These are phyloP conservation scores for Drosophila paranaensis DNA, from an alignment of 2,888 invertebrate genomes.

Conservation along the genomic window DNA sequence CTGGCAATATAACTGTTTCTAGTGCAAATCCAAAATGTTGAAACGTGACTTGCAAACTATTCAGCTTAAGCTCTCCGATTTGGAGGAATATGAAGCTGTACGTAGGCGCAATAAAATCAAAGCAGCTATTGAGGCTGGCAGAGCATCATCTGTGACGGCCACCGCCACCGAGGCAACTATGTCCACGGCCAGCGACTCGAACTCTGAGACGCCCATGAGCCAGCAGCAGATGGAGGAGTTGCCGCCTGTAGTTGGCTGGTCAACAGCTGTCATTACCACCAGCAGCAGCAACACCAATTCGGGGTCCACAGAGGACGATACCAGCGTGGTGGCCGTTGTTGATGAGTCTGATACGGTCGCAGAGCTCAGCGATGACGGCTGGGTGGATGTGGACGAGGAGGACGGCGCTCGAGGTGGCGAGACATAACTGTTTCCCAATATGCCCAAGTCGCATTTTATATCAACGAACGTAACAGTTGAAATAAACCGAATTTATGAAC, in stretches of 20 bases:
- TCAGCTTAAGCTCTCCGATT: constrained; percentile 49
- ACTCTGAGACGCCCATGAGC: constrained; percentile 52
- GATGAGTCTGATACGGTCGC: constrained; percentile 68
- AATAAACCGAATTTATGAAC: constrained; percentile 9
- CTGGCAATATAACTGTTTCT: constrained; percentile 48
- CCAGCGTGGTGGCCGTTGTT: constrained; percentile 62
- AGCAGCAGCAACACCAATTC: constrained; percentile 53
- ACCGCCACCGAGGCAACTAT: constrained; percentile 46
- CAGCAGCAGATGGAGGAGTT: constrained; percentile 38
- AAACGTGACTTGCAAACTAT: constrained; percentile 64
- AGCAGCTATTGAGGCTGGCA: constrained; percentile 21
- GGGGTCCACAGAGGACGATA: constrained; percentile 66
- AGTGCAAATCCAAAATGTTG: constrained; percentile 35
- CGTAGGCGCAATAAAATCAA: constrained; percentile 51
- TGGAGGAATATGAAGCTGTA: constrained; percentile 55
- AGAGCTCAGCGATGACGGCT: constrained; percentile 68
- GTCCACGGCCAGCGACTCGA: constrained; percentile 39
- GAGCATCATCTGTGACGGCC: constrained; percentile 11
- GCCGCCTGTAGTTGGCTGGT: constrained; percentile 34
- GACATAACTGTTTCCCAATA: background rate
- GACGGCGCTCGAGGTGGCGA: constrained; percentile 59
- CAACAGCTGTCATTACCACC: constrained; percentile 28
- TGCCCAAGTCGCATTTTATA: background rate
- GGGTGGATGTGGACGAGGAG: constrained; percentile 63
- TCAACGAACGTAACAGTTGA: background rate